A percentile compares a stretch with the other conserved stretches of the same genome.
Conservation (phyloP, 2,888 invertebrate genomes). For the Parnassius smintheus region DNA sequence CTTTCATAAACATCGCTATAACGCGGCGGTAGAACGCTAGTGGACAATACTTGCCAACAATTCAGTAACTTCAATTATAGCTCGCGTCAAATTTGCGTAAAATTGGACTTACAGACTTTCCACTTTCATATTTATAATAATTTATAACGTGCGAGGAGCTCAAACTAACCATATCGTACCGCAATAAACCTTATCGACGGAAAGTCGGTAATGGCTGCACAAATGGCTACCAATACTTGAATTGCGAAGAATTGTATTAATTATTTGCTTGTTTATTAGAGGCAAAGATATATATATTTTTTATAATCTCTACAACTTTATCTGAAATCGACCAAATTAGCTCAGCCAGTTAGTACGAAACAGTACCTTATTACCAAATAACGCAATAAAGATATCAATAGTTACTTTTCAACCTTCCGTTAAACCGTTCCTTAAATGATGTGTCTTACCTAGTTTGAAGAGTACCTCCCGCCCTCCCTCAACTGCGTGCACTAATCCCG, state of each 20-base stretch:
- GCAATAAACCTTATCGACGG: conserved; percentile 73
- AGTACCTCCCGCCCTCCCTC: too few relatives aligned
- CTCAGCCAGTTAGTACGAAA: too few relatives aligned
- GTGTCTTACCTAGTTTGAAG: too few relatives aligned
- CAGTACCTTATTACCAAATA: too few relatives aligned
- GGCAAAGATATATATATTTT: not conserved
- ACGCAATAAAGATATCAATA: too few relatives aligned
- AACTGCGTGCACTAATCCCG: too few relatives aligned
- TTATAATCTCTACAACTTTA: not conserved
- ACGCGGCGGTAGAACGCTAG: conserved; percentile 11
- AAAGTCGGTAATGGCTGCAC: conserved; percentile 65
- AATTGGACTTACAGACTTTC: conserved; percentile 69
- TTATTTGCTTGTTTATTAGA: conserved; percentile 46
- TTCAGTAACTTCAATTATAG: conserved; percentile 51
- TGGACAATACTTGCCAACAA: conserved; percentile 27
- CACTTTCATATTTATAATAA: conserved; percentile 71
- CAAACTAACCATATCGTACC: conserved; percentile 76
- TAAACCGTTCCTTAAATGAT: too few relatives aligned
- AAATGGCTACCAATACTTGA: conserved; percentile 63
- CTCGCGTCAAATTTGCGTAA: conserved; percentile 76
- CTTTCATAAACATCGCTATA: conserved; percentile 48
- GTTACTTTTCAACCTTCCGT: too few relatives aligned
- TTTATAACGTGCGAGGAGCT: conserved; percentile 71
- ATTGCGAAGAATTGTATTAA: conserved; percentile 68
- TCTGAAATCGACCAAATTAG: too few relatives aligned